These are phyloP conservation scores for Toxotes lorentzi DNA, from an alignment of 2,797 vertebrate species.

Conservation along the genomic window DNA sequence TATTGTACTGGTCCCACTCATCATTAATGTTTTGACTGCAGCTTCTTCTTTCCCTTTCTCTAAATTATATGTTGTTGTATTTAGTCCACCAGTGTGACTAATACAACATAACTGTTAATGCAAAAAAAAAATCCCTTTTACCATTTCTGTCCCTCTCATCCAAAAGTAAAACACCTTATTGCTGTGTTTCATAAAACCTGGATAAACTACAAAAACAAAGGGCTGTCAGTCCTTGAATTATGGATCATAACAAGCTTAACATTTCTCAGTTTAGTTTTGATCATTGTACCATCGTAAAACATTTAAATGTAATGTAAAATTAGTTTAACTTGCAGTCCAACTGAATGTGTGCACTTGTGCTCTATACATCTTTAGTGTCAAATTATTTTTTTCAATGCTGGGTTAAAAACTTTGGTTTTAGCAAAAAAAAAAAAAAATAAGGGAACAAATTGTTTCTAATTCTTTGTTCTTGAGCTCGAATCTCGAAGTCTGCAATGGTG, in stretches of 20 bases:
- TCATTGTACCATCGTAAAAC: neutral
- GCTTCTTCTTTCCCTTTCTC: conserved; percentile 12
- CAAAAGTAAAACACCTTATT: conserved; percentile 1
- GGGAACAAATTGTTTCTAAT: neutral
- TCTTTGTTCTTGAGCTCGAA: neutral
- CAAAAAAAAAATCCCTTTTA: conserved; percentile 33
- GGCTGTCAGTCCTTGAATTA: neutral
- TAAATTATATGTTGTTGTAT: neutral
- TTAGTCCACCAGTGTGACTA: neutral
- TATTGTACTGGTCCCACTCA: neutral
- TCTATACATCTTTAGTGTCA: neutral
- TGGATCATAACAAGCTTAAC: neutral
- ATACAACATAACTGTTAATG: conserved; percentile 1
- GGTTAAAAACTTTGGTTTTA: conserved; percentile 48
- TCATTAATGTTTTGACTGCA: neutral
- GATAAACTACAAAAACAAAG: neutral
- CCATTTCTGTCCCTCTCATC: conserved; percentile 9
- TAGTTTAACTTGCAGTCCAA: neutral
- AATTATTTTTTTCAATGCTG: too few relatives aligned
- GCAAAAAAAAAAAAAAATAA: neutral
- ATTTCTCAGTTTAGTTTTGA: neutral
- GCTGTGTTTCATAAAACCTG: conserved; percentile 17
- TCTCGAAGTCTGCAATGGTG: neutral
- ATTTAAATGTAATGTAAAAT: neutral
- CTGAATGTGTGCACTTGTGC: neutral